Evolutionary conservation across 2,888 invertebrate genomes (phyloP).

Genomic region (Trachelus stipa): DNA sequence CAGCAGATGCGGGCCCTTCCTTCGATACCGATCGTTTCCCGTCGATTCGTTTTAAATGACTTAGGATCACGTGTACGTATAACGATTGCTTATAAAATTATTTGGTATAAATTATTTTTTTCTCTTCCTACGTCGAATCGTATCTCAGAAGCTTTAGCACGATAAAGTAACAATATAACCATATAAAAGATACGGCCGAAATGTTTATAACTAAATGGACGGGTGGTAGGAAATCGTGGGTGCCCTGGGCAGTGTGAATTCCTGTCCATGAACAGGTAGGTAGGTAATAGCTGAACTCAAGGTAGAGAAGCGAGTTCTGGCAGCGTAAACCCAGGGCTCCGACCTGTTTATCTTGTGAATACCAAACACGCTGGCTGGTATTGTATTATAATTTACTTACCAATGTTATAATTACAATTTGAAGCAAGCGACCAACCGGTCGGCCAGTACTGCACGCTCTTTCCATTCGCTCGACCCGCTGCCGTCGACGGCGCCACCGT

Average conservation of each 20-base stretch:
- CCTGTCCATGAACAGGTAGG: not conserved
- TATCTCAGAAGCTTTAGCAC: not conserved
- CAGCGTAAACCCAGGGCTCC: constrained; percentile 16
- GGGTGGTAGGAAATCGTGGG: not conserved
- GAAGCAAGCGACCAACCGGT: constrained; percentile 28
- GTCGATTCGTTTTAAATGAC: constrained; percentile 52
- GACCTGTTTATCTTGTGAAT: constrained; percentile 64
- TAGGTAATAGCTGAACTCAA: not conserved
- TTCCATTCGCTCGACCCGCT: not conserved
- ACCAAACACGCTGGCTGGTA: constrained; percentile 59
- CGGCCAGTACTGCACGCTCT: not conserved
- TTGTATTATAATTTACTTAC: constrained; percentile 67
- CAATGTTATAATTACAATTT: constrained; percentile 66
- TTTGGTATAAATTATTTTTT: not conserved
- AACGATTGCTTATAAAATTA: not conserved
- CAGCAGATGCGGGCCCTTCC: constrained; percentile 59
- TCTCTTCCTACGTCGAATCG: not conserved
- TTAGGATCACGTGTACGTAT: not conserved
- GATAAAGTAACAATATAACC: no score
- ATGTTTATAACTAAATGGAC: not conserved
- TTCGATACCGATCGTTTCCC: constrained; percentile 61
- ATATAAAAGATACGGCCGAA: not conserved
- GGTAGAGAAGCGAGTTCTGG: constrained; percentile 4
- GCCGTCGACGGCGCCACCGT: constrained; percentile 27
- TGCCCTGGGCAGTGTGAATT: not conserved